Conservation (phyloP, 2,113 vertebrate genomes). For the Myotis lucifugus region DNA sequence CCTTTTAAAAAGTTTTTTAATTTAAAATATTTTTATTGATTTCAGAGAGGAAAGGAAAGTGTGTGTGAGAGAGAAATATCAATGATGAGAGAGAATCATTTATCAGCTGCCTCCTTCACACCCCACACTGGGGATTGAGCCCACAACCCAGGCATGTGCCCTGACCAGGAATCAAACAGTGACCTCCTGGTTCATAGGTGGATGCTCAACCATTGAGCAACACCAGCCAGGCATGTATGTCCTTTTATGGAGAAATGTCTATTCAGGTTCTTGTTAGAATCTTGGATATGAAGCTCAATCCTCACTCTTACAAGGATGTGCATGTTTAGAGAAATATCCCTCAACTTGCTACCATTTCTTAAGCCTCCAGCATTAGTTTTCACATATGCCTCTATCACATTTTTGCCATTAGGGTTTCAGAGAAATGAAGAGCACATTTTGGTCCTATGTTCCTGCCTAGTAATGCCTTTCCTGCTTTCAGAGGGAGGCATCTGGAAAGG, state of each 20-base stretch:
- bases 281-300: neutral
- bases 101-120: too few relatives aligned
- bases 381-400: neutral
- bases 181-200: too few relatives aligned
- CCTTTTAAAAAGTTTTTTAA: too few relatives aligned
- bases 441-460: neutral
- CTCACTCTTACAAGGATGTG: neutral
- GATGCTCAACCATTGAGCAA: too few relatives aligned
- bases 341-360: neutral
- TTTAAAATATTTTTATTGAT: too few relatives aligned
- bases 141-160: too few relatives aligned
- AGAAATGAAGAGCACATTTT: neutral
- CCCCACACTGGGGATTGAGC: too few relatives aligned
- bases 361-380: constrained; percentile 21
- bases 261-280: neutral
- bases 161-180: too few relatives aligned
- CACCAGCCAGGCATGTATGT: neutral
- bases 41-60: too few relatives aligned
- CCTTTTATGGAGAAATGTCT: neutral
- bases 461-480: neutral
- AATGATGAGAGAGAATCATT: too few relatives aligned
- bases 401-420: neutral
- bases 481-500: neutral
- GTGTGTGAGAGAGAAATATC: too few relatives aligned
- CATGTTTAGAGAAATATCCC: neutral